phyloP scores from a whole-genome alignment of 2,797 vertebrate genomes.

The Myioborus melanocephalus region DNA sequence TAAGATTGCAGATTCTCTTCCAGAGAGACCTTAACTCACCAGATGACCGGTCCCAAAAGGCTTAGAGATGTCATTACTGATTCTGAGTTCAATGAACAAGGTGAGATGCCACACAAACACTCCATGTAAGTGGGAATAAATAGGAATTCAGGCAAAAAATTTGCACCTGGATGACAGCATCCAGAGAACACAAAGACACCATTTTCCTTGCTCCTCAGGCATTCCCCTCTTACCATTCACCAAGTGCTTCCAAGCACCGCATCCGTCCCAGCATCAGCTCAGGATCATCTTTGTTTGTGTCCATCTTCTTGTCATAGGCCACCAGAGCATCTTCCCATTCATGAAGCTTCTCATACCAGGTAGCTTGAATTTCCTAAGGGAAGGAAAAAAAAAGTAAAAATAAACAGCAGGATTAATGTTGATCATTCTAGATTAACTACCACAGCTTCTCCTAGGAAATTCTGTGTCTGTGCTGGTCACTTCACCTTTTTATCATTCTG shows the following conservation, averaged over 20 bases:
- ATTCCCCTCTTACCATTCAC: conserved; percentile 87
- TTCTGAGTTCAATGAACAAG: not conserved
- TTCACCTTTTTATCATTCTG: not conserved
- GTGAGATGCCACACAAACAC: not conserved
- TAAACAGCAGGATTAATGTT: not conserved
- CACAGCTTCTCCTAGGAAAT: not conserved
- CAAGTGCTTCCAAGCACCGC: conserved; percentile 96
- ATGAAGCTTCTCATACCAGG: conserved; percentile 98
- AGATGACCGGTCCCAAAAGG: not conserved
- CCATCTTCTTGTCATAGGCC: conserved; percentile 97
- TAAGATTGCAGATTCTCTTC: not conserved
- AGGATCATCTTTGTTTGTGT: conserved; percentile 96
- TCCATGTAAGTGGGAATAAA: not conserved
- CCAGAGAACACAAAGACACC: not conserved
- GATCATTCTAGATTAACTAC: not conserved
- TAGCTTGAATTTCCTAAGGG: conserved; percentile 95
- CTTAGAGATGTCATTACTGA: not conserved
- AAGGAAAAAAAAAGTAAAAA: not conserved
- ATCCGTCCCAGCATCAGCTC: conserved; percentile 96
- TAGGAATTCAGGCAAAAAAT: not conserved
- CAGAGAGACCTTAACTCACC: not conserved
- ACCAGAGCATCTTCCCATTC: conserved; percentile 98
- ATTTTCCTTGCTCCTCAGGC: not conserved
- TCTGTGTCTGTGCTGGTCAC: not conserved
- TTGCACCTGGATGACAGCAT: not conserved